A percentile compares a stretch with the other conserved stretches of the same genome.
Evolutionary conservation across 2,113 vertebrate species (phyloP).

Genomic region (Tenebrosternarchus preto): DNA sequence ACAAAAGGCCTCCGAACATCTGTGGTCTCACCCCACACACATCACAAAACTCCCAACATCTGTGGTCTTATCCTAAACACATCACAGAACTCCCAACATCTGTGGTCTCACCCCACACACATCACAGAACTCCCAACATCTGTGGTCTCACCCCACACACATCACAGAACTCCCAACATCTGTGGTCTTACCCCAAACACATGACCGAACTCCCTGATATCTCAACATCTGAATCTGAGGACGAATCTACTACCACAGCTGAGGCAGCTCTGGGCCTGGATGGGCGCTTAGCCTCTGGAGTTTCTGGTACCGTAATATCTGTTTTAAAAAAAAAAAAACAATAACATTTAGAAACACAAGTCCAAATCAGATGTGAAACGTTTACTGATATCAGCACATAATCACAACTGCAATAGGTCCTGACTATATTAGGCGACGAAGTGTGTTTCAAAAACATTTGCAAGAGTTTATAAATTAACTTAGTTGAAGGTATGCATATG

Average conservation of each 20-base stretch:
- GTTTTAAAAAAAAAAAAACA: not conserved
- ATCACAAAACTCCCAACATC: slow-evolving; percentile 52
- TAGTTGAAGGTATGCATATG: too few relatives aligned
- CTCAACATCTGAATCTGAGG: slow-evolving; percentile 65
- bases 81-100: too few relatives aligned
- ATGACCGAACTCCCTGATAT: slow-evolving; percentile 52
- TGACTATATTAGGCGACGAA: too few relatives aligned
- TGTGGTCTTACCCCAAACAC: slow-evolving; percentile 45
- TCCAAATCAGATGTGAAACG: too few relatives aligned
- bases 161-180: slow-evolving; percentile 37
- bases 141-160: slow-evolving; percentile 51
- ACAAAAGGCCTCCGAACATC: not conserved
- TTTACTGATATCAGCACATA: too few relatives aligned
- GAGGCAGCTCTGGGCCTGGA: slow-evolving; percentile 60
- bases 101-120: slow-evolving; percentile 44
- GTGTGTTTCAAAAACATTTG: too few relatives aligned
- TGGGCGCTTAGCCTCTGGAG: slow-evolving; percentile 76
- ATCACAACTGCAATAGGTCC: too few relatives aligned
- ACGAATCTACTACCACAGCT: slow-evolving; percentile 61
- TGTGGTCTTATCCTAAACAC: too few relatives aligned
- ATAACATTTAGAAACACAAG: not conserved
- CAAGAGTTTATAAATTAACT: too few relatives aligned
- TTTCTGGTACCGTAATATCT: slow-evolving; percentile 74
- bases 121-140: slow-evolving; percentile 52
- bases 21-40: slow-evolving; percentile 44